Conservation (phyloP, 2,113 vertebrate species). For the Aphyosemion australe region DNA sequence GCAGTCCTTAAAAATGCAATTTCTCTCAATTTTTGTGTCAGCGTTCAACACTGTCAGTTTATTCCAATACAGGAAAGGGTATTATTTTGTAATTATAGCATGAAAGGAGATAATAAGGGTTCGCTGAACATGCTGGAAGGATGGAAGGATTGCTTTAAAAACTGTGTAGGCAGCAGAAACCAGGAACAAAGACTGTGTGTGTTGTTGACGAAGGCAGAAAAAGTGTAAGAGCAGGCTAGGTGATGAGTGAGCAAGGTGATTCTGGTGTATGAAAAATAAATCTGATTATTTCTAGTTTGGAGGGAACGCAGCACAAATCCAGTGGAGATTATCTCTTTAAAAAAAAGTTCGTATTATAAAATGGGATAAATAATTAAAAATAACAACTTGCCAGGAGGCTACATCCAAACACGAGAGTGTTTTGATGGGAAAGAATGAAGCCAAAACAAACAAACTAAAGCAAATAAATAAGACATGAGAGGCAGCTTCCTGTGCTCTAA, state of each 20-base stretch:
- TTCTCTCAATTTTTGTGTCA: background rate
- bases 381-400: conserved; percentile 4
- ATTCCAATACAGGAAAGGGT: conserved; percentile 17
- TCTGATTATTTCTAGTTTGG: conserved; percentile 41
- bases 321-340: conserved; percentile 23
- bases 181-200: conserved; percentile 10
- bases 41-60: conserved; percentile 15
- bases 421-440: conserved; percentile 1
- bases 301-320: conserved; percentile 24
- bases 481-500: conserved; percentile 57
- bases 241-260: conserved; percentile 47
- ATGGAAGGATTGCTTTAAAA: background rate
- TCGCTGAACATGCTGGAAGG: conserved; percentile 21
- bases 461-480: conserved; percentile 59
- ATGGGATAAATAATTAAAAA: conserved; percentile 46
- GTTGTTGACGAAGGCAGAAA: background rate
- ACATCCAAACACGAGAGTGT: conserved; percentile 14
- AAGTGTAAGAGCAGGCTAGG: conserved; percentile 22
- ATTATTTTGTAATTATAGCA: conserved; percentile 47
- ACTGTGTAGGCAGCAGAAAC: conserved; percentile 41
- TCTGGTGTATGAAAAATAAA: conserved; percentile 48
- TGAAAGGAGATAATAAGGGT: conserved; percentile 20
- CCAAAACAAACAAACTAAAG: conserved; percentile 40
- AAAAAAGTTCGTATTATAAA: conserved; percentile 5
- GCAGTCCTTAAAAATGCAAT: conserved; percentile 2